phyloP scores from a whole-genome alignment of 2,888 invertebrate species.

The Oligia strigilis region DNA sequence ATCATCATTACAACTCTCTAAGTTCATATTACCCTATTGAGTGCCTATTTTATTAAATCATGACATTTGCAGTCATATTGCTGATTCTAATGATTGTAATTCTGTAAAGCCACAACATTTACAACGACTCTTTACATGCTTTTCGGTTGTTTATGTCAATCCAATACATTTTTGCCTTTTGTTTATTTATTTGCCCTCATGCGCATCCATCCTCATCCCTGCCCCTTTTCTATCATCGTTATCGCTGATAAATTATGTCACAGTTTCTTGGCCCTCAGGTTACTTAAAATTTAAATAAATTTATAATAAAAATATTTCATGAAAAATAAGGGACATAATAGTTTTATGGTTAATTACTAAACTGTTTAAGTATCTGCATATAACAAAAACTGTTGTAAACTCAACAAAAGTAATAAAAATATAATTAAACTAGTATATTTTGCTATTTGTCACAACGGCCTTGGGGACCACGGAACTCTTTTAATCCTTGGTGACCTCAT shows the following conservation, averaged over 20 bases:
- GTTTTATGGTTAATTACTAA: background rate
- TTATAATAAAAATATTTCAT: background rate
- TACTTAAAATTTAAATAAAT: background rate
- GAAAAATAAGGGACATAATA: background rate
- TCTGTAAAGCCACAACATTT: too few relatives aligned
- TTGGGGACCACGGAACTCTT: background rate
- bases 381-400: background rate
- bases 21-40: too few relatives aligned
- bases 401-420: background rate
- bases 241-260: background rate
- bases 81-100: too few relatives aligned
- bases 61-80: too few relatives aligned
- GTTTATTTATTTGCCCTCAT: background rate
- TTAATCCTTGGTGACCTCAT: constrained; percentile 2
- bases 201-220: background rate
- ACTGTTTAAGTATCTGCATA: background rate
- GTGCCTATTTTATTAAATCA: too few relatives aligned
- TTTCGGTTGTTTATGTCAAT: background rate
- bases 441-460: background rate
- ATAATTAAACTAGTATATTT: background rate
- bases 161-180: background rate
- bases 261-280: background rate
- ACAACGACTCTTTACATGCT: background rate
- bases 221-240: background rate
- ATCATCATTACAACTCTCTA: too few relatives aligned